Base-by-base conservation (phyloP, 2,113 vertebrate genomes). In the Hucho hucho region DNA sequence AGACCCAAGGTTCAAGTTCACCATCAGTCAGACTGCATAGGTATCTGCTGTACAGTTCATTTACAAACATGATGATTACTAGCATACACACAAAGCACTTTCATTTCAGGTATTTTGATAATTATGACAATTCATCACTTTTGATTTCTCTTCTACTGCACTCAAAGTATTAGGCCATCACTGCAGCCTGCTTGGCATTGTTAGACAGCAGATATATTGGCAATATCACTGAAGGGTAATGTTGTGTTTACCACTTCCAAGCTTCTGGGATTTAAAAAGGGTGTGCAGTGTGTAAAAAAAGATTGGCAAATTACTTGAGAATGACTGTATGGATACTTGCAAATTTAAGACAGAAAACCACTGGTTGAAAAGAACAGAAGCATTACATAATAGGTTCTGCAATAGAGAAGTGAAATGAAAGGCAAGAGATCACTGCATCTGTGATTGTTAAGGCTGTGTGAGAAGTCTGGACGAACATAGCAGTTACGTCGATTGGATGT, bases 21-120 rank as follows among this genome's bases (percentile, higher is more conserved):
- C 75, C 77, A 80, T 77, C 76, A 80, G 80, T 79, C 75, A 80
- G 78, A 83, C 82, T 89, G 89, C 90, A 90, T 88, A 90, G 85
- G 83, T 84, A 79, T 79, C 75, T 28, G 74, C 90, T 82, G 76
- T 86, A 85, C 78, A 86, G 77, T 14, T 84, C 77, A 86, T 79
- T 79, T 87, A 84, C 86, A 84, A 78, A 37, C 43, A 82, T 3
- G 82, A 82, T 3, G 82, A 70, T 58, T 24, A 75, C 73, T 56
- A 61, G 79, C 64, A 59, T 77, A 64, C 20, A 53, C 47, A 69
- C 73, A 46, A 49, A n/a, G 28, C 28, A 37, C 26, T 20, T 24
- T 72, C 63, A 82, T 70, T 20, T 29, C 28, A 29, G 2, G 18
- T 59, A 20, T 11, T 11, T 12, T 59, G 26, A n/a, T 9, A 61